Base-by-base conservation (phyloP, 2,888 invertebrate species). In the Dorcus hopei region DNA sequence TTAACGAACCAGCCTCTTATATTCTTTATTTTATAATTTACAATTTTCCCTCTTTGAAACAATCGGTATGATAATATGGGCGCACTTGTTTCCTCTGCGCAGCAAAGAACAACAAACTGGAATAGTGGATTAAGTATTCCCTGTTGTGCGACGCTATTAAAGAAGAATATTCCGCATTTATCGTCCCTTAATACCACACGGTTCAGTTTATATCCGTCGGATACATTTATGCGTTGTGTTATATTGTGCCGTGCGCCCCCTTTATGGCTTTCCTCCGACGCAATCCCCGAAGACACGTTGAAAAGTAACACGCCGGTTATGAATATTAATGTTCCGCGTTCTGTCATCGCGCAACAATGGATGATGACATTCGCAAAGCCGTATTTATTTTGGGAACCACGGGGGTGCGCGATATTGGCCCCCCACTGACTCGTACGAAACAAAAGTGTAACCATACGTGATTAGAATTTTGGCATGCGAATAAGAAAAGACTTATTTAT, bases 371-470 rank as follows among this genome's bases (percentile, higher is more conserved):
- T 64, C 66, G 65, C 66, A 70, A 70, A 57, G 69, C 70, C 65
- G 65, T 68, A 66, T 69, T 70, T 69, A 71, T 70, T 65, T 67
- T 68, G 59, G 51, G 57, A 66, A 62, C 68, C 62, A 55, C 61
- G 57, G 68, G 71, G 70, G 68, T 65, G 63, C 63, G 57, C 62
- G 64, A 68, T 70, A 70, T 70, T 67, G 65, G 65, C 62, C 65
- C 40, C 26, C 26, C 26, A 33, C 26, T 6, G 26, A 33, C 26
- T 33, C 26, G 26, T 33, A 33, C 26, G 26, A 33, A 33, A 33
- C 26, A 33, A 33, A 33, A 33, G 26, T 33, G 26, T 33, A 33
- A 33, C 5, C 7, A 33, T 33, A 33, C 26, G 7, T 33, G 7
- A 33, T 33, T 33, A 33, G 26, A 33, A 7, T 33, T 33, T 33